Evolutionary conservation across 2,888 invertebrate species (phyloP).

Genomic region (Amphiduros pacificus): DNA sequence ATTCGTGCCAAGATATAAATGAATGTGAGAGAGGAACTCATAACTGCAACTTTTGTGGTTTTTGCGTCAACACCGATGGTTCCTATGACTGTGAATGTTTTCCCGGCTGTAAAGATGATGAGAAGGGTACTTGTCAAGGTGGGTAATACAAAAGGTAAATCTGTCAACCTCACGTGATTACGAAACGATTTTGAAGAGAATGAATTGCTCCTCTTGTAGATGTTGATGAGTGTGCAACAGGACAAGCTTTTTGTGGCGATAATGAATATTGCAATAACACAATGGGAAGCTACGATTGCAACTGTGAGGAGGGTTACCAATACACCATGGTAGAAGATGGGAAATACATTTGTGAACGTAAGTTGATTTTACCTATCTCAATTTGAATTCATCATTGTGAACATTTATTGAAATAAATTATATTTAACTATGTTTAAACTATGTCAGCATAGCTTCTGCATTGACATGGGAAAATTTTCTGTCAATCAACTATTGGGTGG

Average conservation of each 20-base stretch:
- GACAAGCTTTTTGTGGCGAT: not conserved
- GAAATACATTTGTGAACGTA: not conserved
- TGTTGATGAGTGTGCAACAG: not conserved
- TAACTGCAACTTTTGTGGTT: not conserved
- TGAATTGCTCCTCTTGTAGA: not conserved
- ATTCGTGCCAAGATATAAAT: not conserved
- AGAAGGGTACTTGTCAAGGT: no score
- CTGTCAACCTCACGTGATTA: no score
- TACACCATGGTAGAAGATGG: not conserved
- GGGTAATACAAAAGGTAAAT: no score
- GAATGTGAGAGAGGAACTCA: not conserved
- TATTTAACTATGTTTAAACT: no score
- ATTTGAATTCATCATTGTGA: no score
- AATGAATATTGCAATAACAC: not conserved
- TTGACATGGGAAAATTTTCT: no score
- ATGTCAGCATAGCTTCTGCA: no score
- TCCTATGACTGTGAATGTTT: not conserved
- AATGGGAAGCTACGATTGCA: not conserved
- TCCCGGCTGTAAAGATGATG: not conserved
- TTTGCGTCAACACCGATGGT: not conserved
- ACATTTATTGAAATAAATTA: no score
- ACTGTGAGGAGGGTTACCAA: conserved; percentile 16
- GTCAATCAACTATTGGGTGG: no score
- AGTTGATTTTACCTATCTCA: no score
- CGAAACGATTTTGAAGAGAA: no score